phyloP scores from a whole-genome alignment of 2,113 vertebrate genomes.

The Xenus cinereus region DNA sequence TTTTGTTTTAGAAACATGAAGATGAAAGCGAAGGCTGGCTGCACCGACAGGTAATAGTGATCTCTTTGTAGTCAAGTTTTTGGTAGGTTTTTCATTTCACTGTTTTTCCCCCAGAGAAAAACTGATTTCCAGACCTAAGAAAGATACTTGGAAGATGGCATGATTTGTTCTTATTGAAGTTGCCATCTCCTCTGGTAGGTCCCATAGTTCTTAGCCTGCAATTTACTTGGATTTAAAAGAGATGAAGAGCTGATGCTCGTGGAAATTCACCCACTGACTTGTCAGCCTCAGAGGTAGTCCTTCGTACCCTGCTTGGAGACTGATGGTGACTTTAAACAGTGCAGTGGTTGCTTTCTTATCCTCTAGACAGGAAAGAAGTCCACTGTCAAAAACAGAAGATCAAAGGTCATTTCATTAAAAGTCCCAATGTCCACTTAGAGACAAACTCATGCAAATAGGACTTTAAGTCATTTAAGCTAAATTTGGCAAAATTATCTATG shows the following conservation, averaged over 20 bases:
- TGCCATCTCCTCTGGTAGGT: neutral
- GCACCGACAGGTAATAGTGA: slow-evolving; percentile 87
- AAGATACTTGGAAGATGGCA: neutral
- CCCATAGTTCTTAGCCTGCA: neutral
- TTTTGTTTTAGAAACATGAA: slow-evolving; percentile 89
- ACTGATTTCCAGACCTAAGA: neutral
- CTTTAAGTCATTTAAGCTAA: neutral
- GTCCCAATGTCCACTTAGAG: neutral
- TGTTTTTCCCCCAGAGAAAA: neutral
- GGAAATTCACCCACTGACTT: neutral
- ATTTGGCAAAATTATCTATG: neutral
- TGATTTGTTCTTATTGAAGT: neutral
- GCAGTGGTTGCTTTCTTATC: neutral
- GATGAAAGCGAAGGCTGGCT: slow-evolving; percentile 94
- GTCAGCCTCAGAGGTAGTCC: neutral
- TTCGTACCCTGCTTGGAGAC: neutral
- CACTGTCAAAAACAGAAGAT: neutral
- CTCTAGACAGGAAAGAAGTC: neutral
- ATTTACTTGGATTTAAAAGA: neutral
- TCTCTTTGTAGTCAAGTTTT: neutral
- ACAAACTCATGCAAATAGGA: neutral
- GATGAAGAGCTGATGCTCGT: neutral
- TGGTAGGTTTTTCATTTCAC: neutral
- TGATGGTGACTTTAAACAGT: neutral
- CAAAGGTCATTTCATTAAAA: neutral